These are phyloP conservation scores for Zeus faber DNA, from an alignment of 2,113 vertebrate species.

Conservation along the genomic window DNA sequence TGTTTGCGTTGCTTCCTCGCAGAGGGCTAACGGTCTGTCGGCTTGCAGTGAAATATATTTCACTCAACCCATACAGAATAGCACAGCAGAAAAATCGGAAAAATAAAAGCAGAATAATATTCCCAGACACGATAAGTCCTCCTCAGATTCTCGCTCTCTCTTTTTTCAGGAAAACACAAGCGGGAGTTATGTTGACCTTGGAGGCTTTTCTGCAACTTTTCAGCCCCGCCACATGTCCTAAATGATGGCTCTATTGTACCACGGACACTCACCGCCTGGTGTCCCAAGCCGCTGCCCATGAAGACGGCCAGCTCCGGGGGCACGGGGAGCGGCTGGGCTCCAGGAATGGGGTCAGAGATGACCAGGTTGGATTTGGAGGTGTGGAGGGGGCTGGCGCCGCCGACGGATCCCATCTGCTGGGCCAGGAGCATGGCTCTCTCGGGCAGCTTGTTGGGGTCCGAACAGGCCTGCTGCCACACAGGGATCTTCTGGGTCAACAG, in stretches of 20 bases:
- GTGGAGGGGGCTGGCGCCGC: slow-evolving; percentile 82
- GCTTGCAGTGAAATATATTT: slow-evolving; percentile 2
- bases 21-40: slow-evolving; percentile 8
- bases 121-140: too few relatives aligned
- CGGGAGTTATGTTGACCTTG: too few relatives aligned
- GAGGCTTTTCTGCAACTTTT: too few relatives aligned
- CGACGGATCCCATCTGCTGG: slow-evolving; percentile 88
- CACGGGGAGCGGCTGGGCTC: slow-evolving; percentile 95
- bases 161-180: too few relatives aligned
- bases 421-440: slow-evolving; percentile 89
- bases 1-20: slow-evolving; percentile 12
- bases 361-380: slow-evolving; percentile 94
- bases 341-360: slow-evolving; percentile 97
- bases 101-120: too few relatives aligned
- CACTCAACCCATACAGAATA: too few relatives aligned
- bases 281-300: slow-evolving; percentile 80
- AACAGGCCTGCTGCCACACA: slow-evolving; percentile 91
- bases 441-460: slow-evolving; percentile 94
- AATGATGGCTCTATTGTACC: neutral
- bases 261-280: slow-evolving; percentile 60
- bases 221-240: too few relatives aligned
- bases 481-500: slow-evolving; percentile 96
- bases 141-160: too few relatives aligned
- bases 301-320: slow-evolving; percentile 97
- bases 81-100: too few relatives aligned